Percentiles rank a stretch among this genome's conserved stretches.
Conservation (phyloP, 2,113 vertebrate genomes). For the Scatophagus argus region DNA sequence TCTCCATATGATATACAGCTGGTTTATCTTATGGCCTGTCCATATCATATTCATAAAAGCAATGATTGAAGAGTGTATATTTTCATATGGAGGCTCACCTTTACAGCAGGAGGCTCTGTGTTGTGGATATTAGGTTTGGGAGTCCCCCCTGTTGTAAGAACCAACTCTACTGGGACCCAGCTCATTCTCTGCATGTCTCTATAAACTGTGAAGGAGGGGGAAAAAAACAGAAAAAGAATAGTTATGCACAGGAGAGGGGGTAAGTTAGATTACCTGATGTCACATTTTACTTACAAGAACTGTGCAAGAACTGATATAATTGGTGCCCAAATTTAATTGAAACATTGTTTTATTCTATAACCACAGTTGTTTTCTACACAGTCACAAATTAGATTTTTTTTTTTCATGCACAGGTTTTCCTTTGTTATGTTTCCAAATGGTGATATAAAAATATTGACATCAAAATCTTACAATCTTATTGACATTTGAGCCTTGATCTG, state of each 20-base stretch:
- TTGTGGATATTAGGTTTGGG: constrained; percentile 79
- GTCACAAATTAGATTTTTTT: too few species aligned
- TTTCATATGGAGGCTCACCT: constrained; percentile 59
- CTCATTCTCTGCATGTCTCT: constrained; percentile 53
- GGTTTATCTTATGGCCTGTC: constrained; percentile 23
- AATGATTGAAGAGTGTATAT: constrained; percentile 57
- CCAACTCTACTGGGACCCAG: constrained; percentile 60
- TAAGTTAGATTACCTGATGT: not conserved
- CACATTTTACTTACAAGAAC: too few species aligned
- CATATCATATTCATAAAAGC: constrained; percentile 63
- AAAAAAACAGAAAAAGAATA: not conserved
- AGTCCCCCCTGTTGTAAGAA: constrained; percentile 76
- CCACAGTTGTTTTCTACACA: too few species aligned
- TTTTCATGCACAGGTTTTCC: too few species aligned
- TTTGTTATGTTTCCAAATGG: too few species aligned
- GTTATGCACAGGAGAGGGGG: not conserved
- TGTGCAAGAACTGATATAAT: too few species aligned
- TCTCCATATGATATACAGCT: constrained; percentile 41
- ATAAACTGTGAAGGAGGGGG: not conserved
- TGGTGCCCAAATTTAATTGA: too few species aligned
- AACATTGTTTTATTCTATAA: too few species aligned
- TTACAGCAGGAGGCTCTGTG: constrained; percentile 60
- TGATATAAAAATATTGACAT: too few species aligned
- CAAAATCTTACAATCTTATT: too few species aligned
- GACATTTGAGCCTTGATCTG: too few species aligned